Evolutionary conservation across 1,140 invertebrate genomes (phyloP), one percentile per base, ranked within the genome.

Genomic region (Proctacanthus coquilletti): DNA sequence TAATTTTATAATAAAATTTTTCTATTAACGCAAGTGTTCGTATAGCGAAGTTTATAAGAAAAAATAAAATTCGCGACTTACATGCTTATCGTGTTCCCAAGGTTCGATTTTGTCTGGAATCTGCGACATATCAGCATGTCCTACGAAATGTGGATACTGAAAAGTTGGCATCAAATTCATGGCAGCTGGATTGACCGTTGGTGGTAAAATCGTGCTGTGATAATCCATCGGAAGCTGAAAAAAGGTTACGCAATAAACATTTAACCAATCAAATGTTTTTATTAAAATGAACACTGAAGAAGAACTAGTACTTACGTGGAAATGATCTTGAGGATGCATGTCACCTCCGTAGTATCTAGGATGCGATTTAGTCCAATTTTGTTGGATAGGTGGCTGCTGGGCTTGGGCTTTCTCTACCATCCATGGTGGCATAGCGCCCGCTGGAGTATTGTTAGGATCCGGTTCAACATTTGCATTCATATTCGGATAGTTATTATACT

Each of bases 31-130:
- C n/a, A n/a, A n/a, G n/a, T n/a, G n/a, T n/a, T n/a, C n/a, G n/a
- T n/a, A n/a, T n/a, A n/a, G n/a, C n/a, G n/a, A n/a, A n/a, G n/a
- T 27, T 27, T 11, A 29, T 25, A 11, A 14, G 18, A 21, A 8
- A 10, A n/a, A n/a, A n/a, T n/a, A n/a, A n/a, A n/a, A n/a, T n/a
- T n/a, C n/a, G n/a, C n/a, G n/a, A 46, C 53, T 56, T 39, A 60
- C 56, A 48, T 56, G 56, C 34, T 60, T 60, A 18, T 60, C 56
- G 39, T 57, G 55, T 42, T 60, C 56, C 56, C 56, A 60, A 37
- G 43, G 41, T 37, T 60, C 56, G 32, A 54, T 46, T 34, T 57
- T 57, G 18, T 57, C 55, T 8, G 54, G 46, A 45, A 56, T 46
- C 35, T 58, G 55, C 4, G 39, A 43, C 14, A 47, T 27, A 27